phyloP scores from a whole-genome alignment of 2,113 vertebrate species.

The Capricornis sumatraensis region DNA sequence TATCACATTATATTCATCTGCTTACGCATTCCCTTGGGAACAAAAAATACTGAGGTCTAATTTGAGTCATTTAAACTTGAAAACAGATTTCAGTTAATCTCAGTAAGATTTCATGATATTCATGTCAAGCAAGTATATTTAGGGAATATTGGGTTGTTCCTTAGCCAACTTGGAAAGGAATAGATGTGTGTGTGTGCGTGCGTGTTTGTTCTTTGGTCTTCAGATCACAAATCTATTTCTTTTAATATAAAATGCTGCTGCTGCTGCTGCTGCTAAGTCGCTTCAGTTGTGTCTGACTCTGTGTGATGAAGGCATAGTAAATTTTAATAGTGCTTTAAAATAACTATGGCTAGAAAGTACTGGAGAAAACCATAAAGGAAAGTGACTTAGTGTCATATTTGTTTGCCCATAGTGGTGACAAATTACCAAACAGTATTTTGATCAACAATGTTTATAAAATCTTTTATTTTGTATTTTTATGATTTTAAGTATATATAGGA shows the following conservation, averaged over 20 bases:
- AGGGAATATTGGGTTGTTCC: background rate
- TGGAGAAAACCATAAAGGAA: background rate
- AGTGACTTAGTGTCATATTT: background rate
- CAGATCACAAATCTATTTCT: background rate
- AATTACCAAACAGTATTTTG: slow-evolving; percentile 22
- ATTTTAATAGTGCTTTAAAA: slow-evolving; percentile 30
- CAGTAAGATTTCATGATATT: background rate
- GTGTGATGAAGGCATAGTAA: background rate
- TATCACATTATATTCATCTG: background rate
- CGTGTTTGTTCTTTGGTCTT: background rate
- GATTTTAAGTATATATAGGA: background rate
- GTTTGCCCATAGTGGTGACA: background rate
- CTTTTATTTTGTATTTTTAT: slow-evolving; percentile 21
- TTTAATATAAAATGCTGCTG: background rate
- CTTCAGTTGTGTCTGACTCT: fast-evolving
- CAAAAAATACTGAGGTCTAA: background rate
- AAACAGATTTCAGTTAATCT: slow-evolving; percentile 5
- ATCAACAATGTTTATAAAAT: slow-evolving; percentile 12
- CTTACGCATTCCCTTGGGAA: background rate
- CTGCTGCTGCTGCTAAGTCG: too few relatives aligned
- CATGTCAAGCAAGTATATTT: background rate
- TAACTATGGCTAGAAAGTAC: background rate
- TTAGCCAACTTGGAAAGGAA: background rate
- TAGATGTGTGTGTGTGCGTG: background rate
- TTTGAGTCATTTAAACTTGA: slow-evolving; percentile 23